Evolutionary conservation across 2,888 invertebrate genomes (phyloP).

Genomic region (Plebejus melissa): DNA sequence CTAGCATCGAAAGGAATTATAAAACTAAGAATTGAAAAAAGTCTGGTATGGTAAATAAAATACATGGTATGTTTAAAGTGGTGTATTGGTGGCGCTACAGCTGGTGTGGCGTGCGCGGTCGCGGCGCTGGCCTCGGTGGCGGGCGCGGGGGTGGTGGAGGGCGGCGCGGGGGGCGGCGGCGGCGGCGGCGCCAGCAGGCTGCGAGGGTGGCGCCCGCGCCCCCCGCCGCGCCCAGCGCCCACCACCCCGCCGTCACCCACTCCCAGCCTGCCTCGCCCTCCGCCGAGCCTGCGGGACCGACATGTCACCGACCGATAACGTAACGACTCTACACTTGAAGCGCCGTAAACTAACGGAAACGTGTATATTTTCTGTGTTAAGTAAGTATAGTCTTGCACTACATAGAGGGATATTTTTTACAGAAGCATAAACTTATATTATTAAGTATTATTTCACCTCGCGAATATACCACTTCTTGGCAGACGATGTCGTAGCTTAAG

Average conservation of each 20-base stretch:
- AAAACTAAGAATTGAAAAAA: too few species aligned
- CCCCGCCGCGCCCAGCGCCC: constrained; percentile 45
- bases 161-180: constrained; percentile 60
- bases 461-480: too few species aligned
- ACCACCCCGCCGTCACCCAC: constrained; percentile 47
- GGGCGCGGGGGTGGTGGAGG: constrained; percentile 53
- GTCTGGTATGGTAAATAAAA: constrained; percentile 32
- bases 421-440: too few species aligned
- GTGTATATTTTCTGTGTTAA: too few species aligned
- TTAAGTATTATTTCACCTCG: too few species aligned
- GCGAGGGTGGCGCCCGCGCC: constrained; percentile 45
- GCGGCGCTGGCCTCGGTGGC: constrained; percentile 64
- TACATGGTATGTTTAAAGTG: constrained; percentile 55
- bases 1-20: too few species aligned
- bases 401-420: too few species aligned
- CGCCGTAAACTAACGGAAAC: not conserved
- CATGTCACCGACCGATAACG: constrained; percentile 27
- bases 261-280: constrained; percentile 42
- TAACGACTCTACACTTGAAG: not conserved
- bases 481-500: too few species aligned
- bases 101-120: constrained; percentile 55
- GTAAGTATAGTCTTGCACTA: too few species aligned
- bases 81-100: constrained; percentile 68
- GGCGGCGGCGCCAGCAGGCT: constrained; percentile 54
- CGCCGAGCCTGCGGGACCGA: constrained; percentile 48